phyloP scores from a whole-genome alignment of 2,797 vertebrate species.

The Brachyalestes nurse region DNA sequence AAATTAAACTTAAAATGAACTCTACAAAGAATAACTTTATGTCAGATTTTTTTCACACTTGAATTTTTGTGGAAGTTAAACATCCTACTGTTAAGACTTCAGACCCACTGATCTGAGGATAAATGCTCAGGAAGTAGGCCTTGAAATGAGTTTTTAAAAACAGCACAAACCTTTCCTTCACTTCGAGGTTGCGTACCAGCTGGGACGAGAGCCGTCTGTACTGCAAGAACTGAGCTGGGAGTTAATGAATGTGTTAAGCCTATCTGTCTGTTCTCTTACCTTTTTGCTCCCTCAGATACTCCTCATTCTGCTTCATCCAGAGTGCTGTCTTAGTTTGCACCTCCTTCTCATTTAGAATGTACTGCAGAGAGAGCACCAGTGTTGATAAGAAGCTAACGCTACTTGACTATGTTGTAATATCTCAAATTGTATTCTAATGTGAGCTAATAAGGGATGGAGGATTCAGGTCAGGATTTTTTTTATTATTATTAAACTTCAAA shows the following conservation, averaged over 20 bases:
- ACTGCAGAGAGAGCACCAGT: constrained; percentile 76
- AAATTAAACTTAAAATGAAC: background rate
- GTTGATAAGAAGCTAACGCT: constrained; percentile 30
- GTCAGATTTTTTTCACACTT: background rate
- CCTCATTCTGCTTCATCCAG: constrained; percentile 95
- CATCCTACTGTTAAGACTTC: background rate
- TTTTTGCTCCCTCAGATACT: constrained; percentile 93
- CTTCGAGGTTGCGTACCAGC: constrained; percentile 26
- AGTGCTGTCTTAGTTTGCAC: constrained; percentile 91
- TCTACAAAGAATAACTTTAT: background rate
- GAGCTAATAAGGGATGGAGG: constrained; percentile 15
- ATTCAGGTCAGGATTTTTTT: constrained; percentile 13
- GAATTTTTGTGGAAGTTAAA: constrained; percentile 2
- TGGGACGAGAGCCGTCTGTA: constrained; percentile 23
- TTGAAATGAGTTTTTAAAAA: constrained; percentile 32
- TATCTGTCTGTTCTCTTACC: constrained; percentile 72
- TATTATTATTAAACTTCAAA: constrained; percentile 17
- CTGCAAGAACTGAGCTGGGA: background rate
- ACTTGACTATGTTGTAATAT: constrained; percentile 30
- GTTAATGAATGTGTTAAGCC: constrained; percentile 46
- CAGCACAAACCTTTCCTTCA: constrained; percentile 30
- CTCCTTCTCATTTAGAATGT: constrained; percentile 92
- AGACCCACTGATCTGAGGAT: constrained; percentile 5
- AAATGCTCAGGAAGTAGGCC: constrained; percentile 4
- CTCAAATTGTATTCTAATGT: constrained; percentile 23